A percentile compares a stretch with the other conserved stretches of the same genome.
Evolutionary conservation across 2,797 vertebrate genomes (phyloP).

Genomic region (Steatocranus sp.): DNA sequence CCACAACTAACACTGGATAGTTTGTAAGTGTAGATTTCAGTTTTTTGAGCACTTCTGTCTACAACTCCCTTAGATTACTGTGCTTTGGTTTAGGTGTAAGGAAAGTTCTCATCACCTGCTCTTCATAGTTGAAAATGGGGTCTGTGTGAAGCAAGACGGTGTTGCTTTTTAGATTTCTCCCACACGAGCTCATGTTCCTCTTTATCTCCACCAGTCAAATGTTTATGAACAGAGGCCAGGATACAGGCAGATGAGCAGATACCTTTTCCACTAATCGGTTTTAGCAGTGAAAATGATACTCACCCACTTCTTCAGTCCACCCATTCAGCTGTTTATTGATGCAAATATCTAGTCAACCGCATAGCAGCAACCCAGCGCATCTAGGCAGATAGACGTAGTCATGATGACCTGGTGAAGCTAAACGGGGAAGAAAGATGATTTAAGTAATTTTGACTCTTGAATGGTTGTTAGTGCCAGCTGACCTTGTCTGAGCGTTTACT

Average conservation of each 20-base stretch:
- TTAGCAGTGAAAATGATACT: background rate
- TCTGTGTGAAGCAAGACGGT: background rate
- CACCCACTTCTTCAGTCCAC: background rate
- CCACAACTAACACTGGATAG: conserved; percentile 42
- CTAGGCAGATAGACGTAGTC: accelerated
- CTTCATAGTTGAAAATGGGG: conserved; percentile 7
- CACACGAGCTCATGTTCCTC: background rate
- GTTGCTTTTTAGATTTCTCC: background rate
- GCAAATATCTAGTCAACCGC: background rate
- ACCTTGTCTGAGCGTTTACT: no score
- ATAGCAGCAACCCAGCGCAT: background rate
- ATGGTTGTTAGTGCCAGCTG: no score
- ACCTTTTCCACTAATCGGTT: background rate
- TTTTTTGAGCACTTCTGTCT: conserved; percentile 29
- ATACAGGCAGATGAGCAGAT: background rate
- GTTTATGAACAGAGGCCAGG: background rate
- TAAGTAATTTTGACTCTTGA: no score
- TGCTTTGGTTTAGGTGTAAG: conserved; percentile 31
- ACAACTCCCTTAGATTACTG: conserved; percentile 55
- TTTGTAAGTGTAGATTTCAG: conserved; percentile 17
- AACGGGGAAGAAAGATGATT: background rate
- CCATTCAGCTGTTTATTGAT: accelerated
- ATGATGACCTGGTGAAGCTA: accelerated
- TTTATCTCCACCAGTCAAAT: accelerated
- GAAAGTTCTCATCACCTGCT: conserved; percentile 17